Conservation (phyloP, 2,797 vertebrate species). For the Gymnoscopelus braueri region DNA sequence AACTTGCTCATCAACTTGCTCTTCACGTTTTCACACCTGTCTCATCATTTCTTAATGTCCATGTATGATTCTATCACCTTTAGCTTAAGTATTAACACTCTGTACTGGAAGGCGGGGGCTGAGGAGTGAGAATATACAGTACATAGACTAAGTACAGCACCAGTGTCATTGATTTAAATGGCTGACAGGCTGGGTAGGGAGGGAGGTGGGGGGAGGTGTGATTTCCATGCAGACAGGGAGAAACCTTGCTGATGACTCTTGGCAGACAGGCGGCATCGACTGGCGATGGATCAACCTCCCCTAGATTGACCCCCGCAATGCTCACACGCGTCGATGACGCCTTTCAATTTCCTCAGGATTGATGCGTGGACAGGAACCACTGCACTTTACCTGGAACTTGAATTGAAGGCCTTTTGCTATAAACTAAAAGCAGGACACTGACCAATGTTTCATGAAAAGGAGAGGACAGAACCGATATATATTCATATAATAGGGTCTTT, state of each 20-base stretch:
- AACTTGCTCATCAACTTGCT: constrained; percentile 32
- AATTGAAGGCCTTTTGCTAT: constrained; percentile 49
- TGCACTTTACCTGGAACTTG: constrained; percentile 42
- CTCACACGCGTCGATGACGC: constrained; percentile 53
- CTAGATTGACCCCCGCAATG: constrained; percentile 56
- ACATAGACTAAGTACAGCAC: constrained; percentile 39
- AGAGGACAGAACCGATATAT: not conserved
- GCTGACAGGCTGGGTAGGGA: not conserved
- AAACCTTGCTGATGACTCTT: constrained; percentile 62
- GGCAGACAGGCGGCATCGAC: constrained; percentile 69
- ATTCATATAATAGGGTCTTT: no score
- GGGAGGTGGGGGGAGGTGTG: constrained; percentile 12
- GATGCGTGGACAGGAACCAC: constrained; percentile 41
- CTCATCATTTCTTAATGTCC: constrained; percentile 56
- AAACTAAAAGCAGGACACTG: not conserved
- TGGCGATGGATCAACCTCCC: constrained; percentile 67
- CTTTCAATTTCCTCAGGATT: constrained; percentile 44
- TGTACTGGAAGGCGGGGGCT: constrained; percentile 20
- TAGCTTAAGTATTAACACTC: constrained; percentile 54
- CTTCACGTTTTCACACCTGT: constrained; percentile 23
- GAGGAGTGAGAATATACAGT: constrained; percentile 36
- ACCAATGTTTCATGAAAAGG: not conserved
- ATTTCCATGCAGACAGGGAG: constrained; percentile 49
- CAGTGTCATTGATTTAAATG: no score
- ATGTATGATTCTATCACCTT: constrained; percentile 55